phyloP scores from a whole-genome alignment of 2,888 invertebrate species.

The Brachyopa scutellaris region DNA sequence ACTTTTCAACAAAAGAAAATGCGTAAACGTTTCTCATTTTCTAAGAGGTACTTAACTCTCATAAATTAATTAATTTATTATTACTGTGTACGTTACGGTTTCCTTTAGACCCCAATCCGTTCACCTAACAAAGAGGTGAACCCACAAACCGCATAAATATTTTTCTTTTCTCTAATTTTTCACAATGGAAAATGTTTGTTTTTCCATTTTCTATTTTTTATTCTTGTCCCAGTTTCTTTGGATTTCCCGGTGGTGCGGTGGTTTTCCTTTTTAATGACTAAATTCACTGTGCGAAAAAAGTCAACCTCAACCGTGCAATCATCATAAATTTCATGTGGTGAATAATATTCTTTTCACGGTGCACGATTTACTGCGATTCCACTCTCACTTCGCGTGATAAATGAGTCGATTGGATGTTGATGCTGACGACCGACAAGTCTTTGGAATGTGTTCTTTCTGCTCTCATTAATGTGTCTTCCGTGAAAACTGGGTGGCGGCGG shows the following conservation, averaged over 20 bases:
- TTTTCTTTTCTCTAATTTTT: not conserved
- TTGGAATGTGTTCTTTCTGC: slow-evolving; percentile 1
- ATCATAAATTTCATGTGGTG: slow-evolving; percentile 55
- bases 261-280: slow-evolving; percentile 62
- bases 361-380: slow-evolving; percentile 29
- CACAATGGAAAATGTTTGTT: slow-evolving; percentile 33
- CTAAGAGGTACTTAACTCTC: not conserved
- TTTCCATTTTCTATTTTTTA: not conserved
- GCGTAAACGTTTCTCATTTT: not conserved
- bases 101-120: not conserved
- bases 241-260: slow-evolving; percentile 20
- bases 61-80: slow-evolving; percentile 1
- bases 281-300: slow-evolving; percentile 41
- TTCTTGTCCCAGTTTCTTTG: slow-evolving; percentile 44
- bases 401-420: too few relatives aligned
- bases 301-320: slow-evolving; percentile 39
- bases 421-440: not conserved
- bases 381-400: slow-evolving; percentile 63
- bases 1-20: too few relatives aligned
- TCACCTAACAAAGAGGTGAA: not conserved
- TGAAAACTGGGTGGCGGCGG: slow-evolving; percentile 41
- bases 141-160: slow-evolving; percentile 35
- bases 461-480: slow-evolving; percentile 12
- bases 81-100: not conserved
- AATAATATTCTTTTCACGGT: slow-evolving; percentile 22